A percentile compares a stretch with the other conserved stretches of the same genome.
Evolutionary conservation across 2,113 vertebrate species (phyloP).

Genomic region (Muntiacus muntjak): DNA sequence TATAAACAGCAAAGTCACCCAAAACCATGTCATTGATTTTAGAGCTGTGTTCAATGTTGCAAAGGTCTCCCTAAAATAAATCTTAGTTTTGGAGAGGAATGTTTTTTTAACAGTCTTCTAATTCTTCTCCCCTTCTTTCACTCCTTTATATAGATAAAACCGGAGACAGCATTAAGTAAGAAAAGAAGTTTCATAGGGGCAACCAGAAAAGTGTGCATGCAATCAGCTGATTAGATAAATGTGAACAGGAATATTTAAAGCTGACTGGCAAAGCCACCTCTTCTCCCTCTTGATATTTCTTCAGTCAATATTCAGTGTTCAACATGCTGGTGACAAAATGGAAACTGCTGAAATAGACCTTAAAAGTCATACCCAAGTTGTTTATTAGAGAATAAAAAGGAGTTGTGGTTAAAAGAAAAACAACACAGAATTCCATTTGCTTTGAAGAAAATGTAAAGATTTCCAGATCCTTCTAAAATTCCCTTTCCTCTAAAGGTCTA

Average conservation of each 20-base stretch:
- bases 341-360: neutral
- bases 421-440: neutral
- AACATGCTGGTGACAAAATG: neutral
- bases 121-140: neutral
- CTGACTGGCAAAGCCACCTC: neutral
- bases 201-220: neutral
- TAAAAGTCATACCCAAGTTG: neutral
- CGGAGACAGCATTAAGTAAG: neutral
- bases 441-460: neutral
- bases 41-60: neutral
- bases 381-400: neutral
- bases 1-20: neutral
- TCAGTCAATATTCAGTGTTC: neutral
- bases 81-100: neutral
- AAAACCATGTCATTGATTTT: neutral
- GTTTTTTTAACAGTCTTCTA: neutral
- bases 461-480: neutral
- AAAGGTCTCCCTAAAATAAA: neutral
- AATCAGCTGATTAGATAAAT: neutral
- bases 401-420: neutral
- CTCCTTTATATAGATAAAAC: neutral
- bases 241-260: neutral
- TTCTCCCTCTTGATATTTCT: neutral
- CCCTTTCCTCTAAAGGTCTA: neutral
- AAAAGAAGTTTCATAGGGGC: neutral